Conservation (phyloP, 2,113 vertebrate genomes). For the Glaucomys volans region DNA sequence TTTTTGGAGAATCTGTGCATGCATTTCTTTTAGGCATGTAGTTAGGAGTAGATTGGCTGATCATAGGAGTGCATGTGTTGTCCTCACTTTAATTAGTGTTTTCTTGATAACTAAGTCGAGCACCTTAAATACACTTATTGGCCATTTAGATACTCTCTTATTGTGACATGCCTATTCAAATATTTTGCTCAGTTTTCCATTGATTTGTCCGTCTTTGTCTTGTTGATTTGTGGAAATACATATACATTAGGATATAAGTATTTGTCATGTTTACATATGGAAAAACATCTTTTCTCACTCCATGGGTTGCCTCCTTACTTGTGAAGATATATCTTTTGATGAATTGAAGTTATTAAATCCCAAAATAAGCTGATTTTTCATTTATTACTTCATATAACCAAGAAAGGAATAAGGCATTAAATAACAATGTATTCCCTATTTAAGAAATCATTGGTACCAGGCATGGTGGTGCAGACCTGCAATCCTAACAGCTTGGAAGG, state of each 20-base stretch:
- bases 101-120: not conserved
- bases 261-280: not conserved
- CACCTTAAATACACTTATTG: not conserved
- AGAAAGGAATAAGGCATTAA: not conserved
- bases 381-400: not conserved
- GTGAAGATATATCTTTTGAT: not conserved
- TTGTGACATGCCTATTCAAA: not conserved
- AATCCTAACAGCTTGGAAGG: no score
- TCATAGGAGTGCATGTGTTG: not conserved
- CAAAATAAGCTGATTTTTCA: not conserved
- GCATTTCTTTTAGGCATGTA: not conserved
- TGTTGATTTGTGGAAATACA: not conserved
- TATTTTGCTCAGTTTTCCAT: no score
- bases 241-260: not conserved
- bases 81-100: not conserved
- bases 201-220: not conserved
- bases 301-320: not conserved
- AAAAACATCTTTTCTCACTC: not conserved
- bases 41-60: not conserved
- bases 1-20: not conserved
- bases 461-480: no score
- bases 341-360: not conserved
- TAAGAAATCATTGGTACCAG: not conserved
- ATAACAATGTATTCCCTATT: not conserved
- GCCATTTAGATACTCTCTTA: no score